Percentiles rank a stretch among this genome's conserved stretches.
phyloP scores from a whole-genome alignment of 2,888 invertebrate species.

The Macrophya annulata region DNA sequence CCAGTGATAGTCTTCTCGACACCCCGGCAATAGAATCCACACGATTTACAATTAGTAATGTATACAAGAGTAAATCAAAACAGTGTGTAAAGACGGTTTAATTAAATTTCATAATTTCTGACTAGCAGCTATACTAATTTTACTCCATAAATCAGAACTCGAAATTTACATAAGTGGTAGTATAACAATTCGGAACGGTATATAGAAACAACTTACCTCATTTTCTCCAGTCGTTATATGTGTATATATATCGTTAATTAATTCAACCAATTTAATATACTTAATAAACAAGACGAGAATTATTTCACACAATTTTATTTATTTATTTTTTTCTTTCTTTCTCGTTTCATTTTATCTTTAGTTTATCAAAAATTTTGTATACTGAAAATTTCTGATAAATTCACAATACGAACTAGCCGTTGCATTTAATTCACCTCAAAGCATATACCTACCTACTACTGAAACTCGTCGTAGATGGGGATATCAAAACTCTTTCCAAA shows the following conservation, averaged over 20 bases:
- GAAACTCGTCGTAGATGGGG: neutral
- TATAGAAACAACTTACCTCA: neutral
- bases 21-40: neutral
- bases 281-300: neutral
- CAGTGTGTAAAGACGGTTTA: slow-evolving; percentile 34
- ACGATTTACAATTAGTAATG: neutral
- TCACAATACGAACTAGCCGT: neutral
- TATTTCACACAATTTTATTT: too few relatives aligned
- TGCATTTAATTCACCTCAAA: neutral
- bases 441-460: too few relatives aligned
- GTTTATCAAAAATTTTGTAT: neutral
- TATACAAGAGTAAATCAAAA: slow-evolving; percentile 39
- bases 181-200: neutral
- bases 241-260: neutral
- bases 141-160: slow-evolving; percentile 25
- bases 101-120: slow-evolving; percentile 35
- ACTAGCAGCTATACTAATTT: slow-evolving; percentile 21
- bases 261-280: neutral
- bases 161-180: neutral
- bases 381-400: neutral
- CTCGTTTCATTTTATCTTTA: neutral
- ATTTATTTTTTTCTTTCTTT: neutral
- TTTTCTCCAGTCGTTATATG: neutral
- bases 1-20: neutral
- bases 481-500: slow-evolving; percentile 13